A percentile compares a stretch with the other conserved stretches of the same genome.
Evolutionary conservation across 2,113 vertebrate species (phyloP).

Genomic region (Pampusana beccarii): DNA sequence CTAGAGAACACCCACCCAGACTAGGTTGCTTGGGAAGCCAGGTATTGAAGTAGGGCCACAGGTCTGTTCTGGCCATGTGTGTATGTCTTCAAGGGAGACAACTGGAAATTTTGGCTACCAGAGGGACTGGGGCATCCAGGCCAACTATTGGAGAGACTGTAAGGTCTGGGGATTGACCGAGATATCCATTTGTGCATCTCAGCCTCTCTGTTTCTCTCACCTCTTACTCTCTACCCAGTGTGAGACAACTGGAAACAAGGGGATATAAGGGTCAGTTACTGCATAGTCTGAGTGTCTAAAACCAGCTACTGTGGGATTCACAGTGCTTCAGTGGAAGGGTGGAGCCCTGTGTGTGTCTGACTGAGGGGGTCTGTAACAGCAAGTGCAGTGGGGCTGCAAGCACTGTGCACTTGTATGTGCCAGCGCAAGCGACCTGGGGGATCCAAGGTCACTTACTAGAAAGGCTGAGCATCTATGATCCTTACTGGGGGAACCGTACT

Average conservation of each 20-base stretch:
- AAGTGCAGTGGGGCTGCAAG: background rate
- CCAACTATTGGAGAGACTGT: background rate
- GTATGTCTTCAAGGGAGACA: background rate
- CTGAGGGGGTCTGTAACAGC: background rate
- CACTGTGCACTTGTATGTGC: fast-evolving
- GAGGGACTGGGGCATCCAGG: background rate
- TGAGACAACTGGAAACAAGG: background rate
- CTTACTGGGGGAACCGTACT: background rate
- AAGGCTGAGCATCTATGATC: background rate
- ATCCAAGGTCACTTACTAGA: background rate
- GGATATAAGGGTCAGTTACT: background rate
- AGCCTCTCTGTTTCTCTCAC: background rate
- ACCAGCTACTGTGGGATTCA: background rate
- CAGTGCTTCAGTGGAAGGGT: background rate
- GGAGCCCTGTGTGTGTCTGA: fast-evolving
- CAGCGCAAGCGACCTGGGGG: background rate
- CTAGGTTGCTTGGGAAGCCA: background rate
- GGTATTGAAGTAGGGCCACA: background rate
- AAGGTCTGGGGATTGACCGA: background rate
- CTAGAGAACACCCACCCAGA: background rate
- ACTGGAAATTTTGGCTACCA: background rate
- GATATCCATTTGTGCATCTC: background rate
- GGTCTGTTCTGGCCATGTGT: background rate
- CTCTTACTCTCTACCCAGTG: background rate
- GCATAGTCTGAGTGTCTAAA: background rate